A percentile compares a stretch with the other conserved stretches of the same genome.
phyloP scores from a whole-genome alignment of 2,888 invertebrate species.

The Trimorus sp. region DNA sequence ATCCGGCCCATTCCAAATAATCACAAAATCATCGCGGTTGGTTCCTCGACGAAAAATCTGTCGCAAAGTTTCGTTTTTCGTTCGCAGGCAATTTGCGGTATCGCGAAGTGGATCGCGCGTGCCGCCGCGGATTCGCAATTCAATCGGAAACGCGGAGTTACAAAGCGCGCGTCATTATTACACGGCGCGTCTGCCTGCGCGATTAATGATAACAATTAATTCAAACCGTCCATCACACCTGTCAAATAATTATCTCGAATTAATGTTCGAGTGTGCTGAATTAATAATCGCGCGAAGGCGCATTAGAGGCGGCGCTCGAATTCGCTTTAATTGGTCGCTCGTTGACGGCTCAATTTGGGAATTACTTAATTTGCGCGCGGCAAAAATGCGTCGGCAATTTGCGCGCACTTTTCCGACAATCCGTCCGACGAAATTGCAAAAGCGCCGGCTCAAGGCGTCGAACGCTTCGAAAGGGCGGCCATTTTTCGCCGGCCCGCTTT shows the following conservation, averaged over 20 bases:
- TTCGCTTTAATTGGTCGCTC: slow-evolving; percentile 16
- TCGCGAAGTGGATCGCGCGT: slow-evolving; percentile 43
- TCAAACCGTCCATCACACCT: slow-evolving; percentile 43
- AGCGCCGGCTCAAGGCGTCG: neutral
- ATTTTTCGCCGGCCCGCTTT: slow-evolving; percentile 5
- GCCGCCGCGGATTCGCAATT: slow-evolving; percentile 50
- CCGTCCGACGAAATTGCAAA: too few species aligned
- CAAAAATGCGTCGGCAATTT: too few species aligned
- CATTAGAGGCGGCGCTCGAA: slow-evolving; percentile 5
- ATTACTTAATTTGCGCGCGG: too few species aligned
- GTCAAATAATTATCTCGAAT: slow-evolving; percentile 57
- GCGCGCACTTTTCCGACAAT: too few species aligned
- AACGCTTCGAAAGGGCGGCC: neutral
- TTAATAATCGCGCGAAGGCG: slow-evolving; percentile 34
- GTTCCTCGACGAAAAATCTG: too few species aligned
- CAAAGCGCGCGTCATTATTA: slow-evolving; percentile 43
- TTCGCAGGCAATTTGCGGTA: slow-evolving; percentile 36
- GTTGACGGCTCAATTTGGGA: neutral
- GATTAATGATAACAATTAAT: slow-evolving; percentile 56
- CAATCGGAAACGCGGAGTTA: slow-evolving; percentile 45
- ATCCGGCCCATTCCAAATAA: too few species aligned
- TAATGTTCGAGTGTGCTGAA: slow-evolving; percentile 36
- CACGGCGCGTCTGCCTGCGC: slow-evolving; percentile 25
- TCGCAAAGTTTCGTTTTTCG: too few species aligned
- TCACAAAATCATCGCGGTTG: too few species aligned